Evolutionary conservation across 2,113 vertebrate species (phyloP).

Genomic region (Spea bombifrons): DNA sequence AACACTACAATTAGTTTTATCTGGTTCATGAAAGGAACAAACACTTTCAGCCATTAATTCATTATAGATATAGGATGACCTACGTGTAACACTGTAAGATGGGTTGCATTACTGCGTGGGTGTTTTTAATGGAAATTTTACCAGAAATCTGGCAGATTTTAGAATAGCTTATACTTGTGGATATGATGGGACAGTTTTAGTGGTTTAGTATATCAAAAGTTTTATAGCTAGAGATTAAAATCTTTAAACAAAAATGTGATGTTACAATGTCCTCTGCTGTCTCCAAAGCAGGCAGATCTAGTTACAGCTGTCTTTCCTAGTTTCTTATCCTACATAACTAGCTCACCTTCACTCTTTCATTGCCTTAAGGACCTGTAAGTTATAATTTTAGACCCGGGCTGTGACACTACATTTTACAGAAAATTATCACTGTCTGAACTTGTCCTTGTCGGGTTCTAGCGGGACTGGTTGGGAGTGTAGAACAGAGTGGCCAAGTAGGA

Average conservation of each 20-base stretch:
- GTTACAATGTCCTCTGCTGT: conserved; percentile 11
- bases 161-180: not conserved
- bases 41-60: not conserved
- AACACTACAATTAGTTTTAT: too few relatives aligned
- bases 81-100: conserved; percentile 6
- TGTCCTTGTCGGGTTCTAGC: too few relatives aligned
- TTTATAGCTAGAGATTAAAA: conserved; percentile 27
- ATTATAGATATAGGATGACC: not conserved
- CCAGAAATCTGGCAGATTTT: conserved; percentile 18
- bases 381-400: not conserved
- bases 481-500: too few relatives aligned
- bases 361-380: not conserved
- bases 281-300: not conserved
- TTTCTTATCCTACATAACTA: conserved; percentile 10
- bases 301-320: conserved; percentile 6
- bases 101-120: conserved; percentile 15
- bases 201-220: not conserved
- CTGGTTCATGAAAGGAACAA: too few relatives aligned
- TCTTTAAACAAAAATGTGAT: conserved; percentile 21
- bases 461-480: too few relatives aligned
- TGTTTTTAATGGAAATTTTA: conserved; percentile 12
- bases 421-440: not conserved
- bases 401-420: too few relatives aligned
- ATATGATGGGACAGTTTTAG: conserved; percentile 10
- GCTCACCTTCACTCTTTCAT: not conserved